phyloP scores from a whole-genome alignment of 2,888 invertebrate genomes.

The Miltochrista miniata region DNA sequence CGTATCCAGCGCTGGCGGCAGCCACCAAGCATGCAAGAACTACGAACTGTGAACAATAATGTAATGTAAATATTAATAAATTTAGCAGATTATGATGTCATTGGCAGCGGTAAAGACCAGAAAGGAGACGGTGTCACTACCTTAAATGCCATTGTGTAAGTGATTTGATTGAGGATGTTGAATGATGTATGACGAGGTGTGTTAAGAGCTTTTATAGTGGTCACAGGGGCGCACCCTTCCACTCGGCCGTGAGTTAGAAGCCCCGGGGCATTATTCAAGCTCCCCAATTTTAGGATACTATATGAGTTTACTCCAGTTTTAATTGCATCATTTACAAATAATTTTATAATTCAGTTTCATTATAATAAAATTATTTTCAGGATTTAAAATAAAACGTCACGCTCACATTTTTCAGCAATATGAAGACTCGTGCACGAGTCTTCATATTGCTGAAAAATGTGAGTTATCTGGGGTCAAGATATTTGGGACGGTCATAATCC shows the following conservation, averaged over 20 bases:
- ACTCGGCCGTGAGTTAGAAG: conserved; percentile 44
- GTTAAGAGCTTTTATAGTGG: conserved; percentile 70
- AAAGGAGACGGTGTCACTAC: conserved; percentile 38
- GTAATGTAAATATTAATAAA: conserved; percentile 19
- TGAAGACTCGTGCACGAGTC: no score
- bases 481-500: no score
- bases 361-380: no score
- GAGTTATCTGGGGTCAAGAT: no score
- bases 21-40: conserved; percentile 67
- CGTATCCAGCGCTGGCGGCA: conserved; percentile 62
- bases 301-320: no score
- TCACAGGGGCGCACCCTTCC: conserved; percentile 76
- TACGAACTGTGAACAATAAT: conserved; percentile 58
- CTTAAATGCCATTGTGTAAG: conserved; percentile 75
- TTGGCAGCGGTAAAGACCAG: neutral
- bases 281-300: no score
- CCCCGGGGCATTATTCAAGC: no score
- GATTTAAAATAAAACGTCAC: no score
- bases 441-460: no score
- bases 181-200: conserved; percentile 68
- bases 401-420: no score
- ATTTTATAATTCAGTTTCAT: no score
- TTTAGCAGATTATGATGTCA: neutral
- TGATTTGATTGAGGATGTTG: conserved; percentile 63
- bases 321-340: no score